phyloP scores from a whole-genome alignment of 2,797 vertebrate species.

The Dendrocincla fuliginosa region DNA sequence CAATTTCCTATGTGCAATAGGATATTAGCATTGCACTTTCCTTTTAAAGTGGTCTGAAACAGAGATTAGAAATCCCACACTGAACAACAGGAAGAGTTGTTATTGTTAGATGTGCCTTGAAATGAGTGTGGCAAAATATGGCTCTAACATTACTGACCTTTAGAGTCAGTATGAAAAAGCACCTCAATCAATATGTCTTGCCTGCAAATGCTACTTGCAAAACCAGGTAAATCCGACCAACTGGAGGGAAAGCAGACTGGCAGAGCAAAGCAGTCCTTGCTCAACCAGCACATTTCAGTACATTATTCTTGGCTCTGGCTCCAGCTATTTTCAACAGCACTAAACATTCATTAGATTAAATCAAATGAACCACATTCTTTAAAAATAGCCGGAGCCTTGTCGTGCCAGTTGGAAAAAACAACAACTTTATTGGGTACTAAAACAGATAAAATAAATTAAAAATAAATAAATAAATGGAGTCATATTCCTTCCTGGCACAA shows the following conservation, averaged over 20 bases:
- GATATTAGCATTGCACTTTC: neutral
- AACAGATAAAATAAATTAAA: slow-evolving; percentile 55
- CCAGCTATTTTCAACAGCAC: slow-evolving; percentile 51
- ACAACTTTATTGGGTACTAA: slow-evolving; percentile 45
- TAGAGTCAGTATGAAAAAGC: neutral
- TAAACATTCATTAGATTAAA: slow-evolving; percentile 62
- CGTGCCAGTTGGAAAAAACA: slow-evolving; percentile 50
- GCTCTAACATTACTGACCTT: neutral
- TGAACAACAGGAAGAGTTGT: neutral
- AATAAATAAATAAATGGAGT: slow-evolving; percentile 59
- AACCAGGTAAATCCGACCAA: slow-evolving; percentile 28
- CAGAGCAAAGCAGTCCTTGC: slow-evolving; percentile 1
- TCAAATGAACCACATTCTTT: slow-evolving; percentile 54
- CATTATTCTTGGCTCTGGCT: slow-evolving; percentile 64
- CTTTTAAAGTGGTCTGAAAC: neutral
- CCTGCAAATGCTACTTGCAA: neutral
- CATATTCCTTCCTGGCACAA: neutral
- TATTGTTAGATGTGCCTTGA: neutral
- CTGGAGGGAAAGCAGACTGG: neutral
- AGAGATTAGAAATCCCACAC: neutral
- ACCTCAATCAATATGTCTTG: neutral
- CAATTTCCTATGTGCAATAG: neutral
- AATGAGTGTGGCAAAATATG: neutral
- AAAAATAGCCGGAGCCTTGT: slow-evolving; percentile 56
- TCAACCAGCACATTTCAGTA: slow-evolving; percentile 48